These are phyloP conservation scores for Argyrosomus japonicus DNA, from an alignment of 2,113 vertebrate genomes.

Conservation along the genomic window DNA sequence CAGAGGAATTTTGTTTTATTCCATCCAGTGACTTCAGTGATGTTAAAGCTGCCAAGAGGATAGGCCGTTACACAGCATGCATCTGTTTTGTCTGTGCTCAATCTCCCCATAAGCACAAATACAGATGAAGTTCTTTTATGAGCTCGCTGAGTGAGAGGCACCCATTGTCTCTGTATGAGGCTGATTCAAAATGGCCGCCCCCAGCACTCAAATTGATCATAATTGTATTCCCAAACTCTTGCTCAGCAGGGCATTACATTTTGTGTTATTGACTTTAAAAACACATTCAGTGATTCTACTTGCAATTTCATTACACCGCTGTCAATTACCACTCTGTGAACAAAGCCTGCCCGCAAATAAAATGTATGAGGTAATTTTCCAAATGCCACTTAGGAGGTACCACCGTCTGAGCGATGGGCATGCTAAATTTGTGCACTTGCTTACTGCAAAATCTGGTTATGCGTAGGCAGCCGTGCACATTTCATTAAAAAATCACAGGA, in stretches of 20 bases:
- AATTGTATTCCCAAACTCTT: conserved; percentile 82
- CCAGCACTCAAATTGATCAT: conserved; percentile 81
- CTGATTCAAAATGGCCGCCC: conserved; percentile 81
- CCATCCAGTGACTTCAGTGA: conserved; percentile 40
- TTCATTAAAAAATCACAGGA: conserved; percentile 79
- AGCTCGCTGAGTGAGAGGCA: conserved; percentile 68
- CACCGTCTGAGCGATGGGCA: conserved; percentile 69
- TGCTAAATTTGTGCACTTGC: conserved; percentile 77
- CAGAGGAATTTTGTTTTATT: conserved; percentile 49
- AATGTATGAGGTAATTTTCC: conserved; percentile 83
- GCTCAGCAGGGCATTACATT: conserved; percentile 81
- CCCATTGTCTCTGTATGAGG: conserved; percentile 79
- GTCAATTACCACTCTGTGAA: conserved; percentile 80
- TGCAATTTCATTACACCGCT: conserved; percentile 81
- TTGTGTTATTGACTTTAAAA: conserved; percentile 84
- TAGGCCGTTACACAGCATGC: conserved; percentile 73
- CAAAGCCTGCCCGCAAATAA: conserved; percentile 77
- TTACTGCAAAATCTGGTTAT: conserved; percentile 76
- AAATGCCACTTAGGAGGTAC: conserved; percentile 79
- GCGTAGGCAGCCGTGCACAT: conserved; percentile 64
- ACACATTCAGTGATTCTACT: conserved; percentile 78
- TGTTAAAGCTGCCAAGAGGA: conserved; percentile 56
- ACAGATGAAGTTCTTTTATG: conserved; percentile 77
- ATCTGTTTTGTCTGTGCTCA: conserved; percentile 70
- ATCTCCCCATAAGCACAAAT: conserved; percentile 76